Conservation (phyloP, 2,113 vertebrate genomes). For the Choloepus hoffmanni region DNA sequence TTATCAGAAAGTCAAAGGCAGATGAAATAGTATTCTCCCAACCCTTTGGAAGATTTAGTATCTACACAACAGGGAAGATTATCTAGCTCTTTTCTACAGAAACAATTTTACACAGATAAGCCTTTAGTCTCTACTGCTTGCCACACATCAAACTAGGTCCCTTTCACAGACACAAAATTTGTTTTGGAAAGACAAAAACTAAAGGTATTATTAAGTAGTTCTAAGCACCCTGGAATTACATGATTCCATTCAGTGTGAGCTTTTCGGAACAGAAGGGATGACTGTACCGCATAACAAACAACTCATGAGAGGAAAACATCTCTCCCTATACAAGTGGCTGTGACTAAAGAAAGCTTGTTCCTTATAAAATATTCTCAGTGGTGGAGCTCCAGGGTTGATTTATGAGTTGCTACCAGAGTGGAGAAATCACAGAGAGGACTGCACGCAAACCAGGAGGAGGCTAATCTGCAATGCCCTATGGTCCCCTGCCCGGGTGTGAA, state of each 20-base stretch:
- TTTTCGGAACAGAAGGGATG: constrained; percentile 64
- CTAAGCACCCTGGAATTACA: constrained; percentile 58
- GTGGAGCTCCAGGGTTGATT: not conserved
- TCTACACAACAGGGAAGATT: constrained; percentile 32
- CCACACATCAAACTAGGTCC: constrained; percentile 39
- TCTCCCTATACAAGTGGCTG: constrained; percentile 42
- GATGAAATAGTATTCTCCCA: constrained; percentile 36
- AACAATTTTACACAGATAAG: constrained; percentile 26
- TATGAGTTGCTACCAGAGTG: not conserved
- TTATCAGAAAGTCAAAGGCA: constrained; percentile 36
- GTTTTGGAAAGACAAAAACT: constrained; percentile 64
- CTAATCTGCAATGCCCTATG: not conserved
- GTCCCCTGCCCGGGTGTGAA: not conserved
- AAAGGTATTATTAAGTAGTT: constrained; percentile 50
- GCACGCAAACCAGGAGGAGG: not conserved
- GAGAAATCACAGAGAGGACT: not conserved
- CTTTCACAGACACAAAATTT: constrained; percentile 63
- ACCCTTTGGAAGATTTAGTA: constrained; percentile 39
- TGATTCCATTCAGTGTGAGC: constrained; percentile 40
- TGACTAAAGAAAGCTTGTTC: constrained; percentile 48
- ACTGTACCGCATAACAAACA: constrained; percentile 57
- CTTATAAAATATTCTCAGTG: not conserved
- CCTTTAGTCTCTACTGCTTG: constrained; percentile 20
- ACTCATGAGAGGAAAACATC: constrained; percentile 52
- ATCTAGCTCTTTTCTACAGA: not conserved